Conservation (phyloP, 2,888 invertebrate genomes). For the Esperia sulphurella region DNA sequence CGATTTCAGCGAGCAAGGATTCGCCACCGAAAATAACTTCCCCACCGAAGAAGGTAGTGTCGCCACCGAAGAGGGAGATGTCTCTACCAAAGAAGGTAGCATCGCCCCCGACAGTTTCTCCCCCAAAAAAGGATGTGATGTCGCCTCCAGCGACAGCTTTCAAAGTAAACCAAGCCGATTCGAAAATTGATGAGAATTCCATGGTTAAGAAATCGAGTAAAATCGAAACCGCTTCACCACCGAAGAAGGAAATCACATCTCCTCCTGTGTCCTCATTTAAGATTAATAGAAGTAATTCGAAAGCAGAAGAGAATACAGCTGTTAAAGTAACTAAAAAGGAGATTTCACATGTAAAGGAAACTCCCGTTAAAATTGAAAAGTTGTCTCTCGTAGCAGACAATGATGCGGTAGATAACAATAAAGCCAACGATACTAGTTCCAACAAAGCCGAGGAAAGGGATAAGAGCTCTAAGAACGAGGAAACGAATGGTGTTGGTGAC, state of each 20-base stretch:
- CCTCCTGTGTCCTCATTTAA: slow-evolving; percentile 17
- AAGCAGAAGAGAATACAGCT: slow-evolving; percentile 21
- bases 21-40: slow-evolving; percentile 21
- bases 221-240: slow-evolving; percentile 18
- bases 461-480: slow-evolving; percentile 29
- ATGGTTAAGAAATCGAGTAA: slow-evolving; percentile 16
- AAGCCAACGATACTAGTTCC: slow-evolving; percentile 8
- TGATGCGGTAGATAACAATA: not conserved
- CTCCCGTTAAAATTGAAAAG: slow-evolving; percentile 33
- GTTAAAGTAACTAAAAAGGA: slow-evolving; percentile 31
- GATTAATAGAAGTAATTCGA: slow-evolving; percentile 20
- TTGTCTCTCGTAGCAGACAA: slow-evolving; percentile 22
- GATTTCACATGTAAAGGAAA: slow-evolving; percentile 31
- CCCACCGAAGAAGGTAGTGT: slow-evolving; percentile 15
- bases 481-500: slow-evolving; percentile 69
- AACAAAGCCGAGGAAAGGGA: slow-evolving; percentile 12
- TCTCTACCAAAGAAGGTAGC: slow-evolving; percentile 9
- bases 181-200: slow-evolving; percentile 25
- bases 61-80: slow-evolving; percentile 1
- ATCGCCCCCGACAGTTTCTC: slow-evolving; percentile 7
- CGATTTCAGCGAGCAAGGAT: slow-evolving; percentile 17
- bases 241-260: slow-evolving; percentile 18
- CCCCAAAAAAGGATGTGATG: slow-evolving; percentile 2
- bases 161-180: slow-evolving; percentile 21
- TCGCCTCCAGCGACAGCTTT: slow-evolving; percentile 25